Percentiles rank a stretch among this genome's conserved stretches.
phyloP scores from a whole-genome alignment of 2,113 vertebrate genomes.

The Melanotaenia duboulayi region DNA sequence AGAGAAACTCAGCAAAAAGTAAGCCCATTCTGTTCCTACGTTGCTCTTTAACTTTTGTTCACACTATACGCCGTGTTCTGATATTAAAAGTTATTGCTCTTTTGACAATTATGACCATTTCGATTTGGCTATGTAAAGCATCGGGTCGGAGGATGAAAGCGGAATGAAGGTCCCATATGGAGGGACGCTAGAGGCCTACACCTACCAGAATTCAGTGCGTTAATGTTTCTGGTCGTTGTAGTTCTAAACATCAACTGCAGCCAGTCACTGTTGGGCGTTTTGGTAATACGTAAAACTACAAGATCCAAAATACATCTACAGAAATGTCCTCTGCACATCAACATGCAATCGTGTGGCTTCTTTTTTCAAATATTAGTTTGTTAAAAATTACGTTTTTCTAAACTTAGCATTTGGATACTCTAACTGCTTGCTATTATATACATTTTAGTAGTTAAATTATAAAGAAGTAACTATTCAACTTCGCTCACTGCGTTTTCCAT shows the following conservation, averaged over 20 bases:
- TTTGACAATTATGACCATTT: background rate
- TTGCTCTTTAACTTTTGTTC: background rate
- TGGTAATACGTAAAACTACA: constrained; percentile 58
- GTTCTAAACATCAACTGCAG: background rate
- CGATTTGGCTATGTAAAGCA: background rate
- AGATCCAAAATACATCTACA: constrained; percentile 8
- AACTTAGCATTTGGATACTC: no score
- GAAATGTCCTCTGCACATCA: background rate
- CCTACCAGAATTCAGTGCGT: constrained; percentile 24
- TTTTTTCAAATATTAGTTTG: background rate
- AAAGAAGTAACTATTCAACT: no score
- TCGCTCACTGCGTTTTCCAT: no score
- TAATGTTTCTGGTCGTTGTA: constrained; percentile 51
- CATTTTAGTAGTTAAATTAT: no score
- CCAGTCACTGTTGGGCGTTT: fast-evolving
- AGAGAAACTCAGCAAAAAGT: constrained; percentile 86
- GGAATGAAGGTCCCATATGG: constrained; percentile 31
- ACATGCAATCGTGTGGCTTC: background rate
- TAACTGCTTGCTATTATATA: no score
- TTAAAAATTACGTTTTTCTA: no score
- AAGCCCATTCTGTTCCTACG: constrained; percentile 6
- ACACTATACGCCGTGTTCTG: fast-evolving
- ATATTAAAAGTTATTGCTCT: fast-evolving
- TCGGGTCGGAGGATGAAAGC: constrained; percentile 25
- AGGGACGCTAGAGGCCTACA: background rate